phyloP scores from a whole-genome alignment of 2,888 invertebrate species.

The Cheilosia grossa region DNA sequence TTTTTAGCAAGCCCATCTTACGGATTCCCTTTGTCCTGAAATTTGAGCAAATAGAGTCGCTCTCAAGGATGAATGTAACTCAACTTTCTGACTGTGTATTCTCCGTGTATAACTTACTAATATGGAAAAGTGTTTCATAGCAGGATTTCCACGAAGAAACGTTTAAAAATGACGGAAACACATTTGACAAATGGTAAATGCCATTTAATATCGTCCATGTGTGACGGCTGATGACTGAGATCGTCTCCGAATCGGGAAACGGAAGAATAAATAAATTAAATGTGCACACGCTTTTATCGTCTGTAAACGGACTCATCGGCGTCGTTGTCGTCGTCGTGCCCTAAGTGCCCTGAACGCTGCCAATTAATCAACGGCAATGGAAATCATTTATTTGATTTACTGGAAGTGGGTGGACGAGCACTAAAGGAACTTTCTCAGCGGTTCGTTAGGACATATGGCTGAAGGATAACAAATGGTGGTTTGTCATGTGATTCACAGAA shows the following conservation, averaged over 20 bases:
- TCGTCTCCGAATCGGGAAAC: conserved; percentile 22
- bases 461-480: conserved; percentile 59
- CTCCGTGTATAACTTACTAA: conserved; percentile 21
- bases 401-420: conserved; percentile 10
- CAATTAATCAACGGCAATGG: conserved; percentile 70
- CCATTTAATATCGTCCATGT: conserved; percentile 34
- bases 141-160: conserved; percentile 10
- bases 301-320: conserved; percentile 8
- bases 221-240: conserved; percentile 34
- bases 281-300: conserved; percentile 37
- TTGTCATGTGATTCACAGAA: conserved; percentile 60
- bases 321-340: conserved; percentile 19
- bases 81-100: neutral
- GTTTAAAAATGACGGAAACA: conserved; percentile 5
- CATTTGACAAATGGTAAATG: conserved; percentile 42
- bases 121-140: conserved; percentile 36
- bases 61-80: conserved; percentile 1
- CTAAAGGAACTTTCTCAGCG: conserved; percentile 20
- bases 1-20: neutral
- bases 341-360: conserved; percentile 43
- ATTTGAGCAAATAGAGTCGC: neutral
- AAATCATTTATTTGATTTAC: conserved; percentile 73
- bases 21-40: neutral
- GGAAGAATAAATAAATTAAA: conserved; percentile 52
- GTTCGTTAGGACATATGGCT: conserved; percentile 22